phyloP scores from a whole-genome alignment of 1,140 invertebrate genomes.

The Holotrichia oblita region DNA sequence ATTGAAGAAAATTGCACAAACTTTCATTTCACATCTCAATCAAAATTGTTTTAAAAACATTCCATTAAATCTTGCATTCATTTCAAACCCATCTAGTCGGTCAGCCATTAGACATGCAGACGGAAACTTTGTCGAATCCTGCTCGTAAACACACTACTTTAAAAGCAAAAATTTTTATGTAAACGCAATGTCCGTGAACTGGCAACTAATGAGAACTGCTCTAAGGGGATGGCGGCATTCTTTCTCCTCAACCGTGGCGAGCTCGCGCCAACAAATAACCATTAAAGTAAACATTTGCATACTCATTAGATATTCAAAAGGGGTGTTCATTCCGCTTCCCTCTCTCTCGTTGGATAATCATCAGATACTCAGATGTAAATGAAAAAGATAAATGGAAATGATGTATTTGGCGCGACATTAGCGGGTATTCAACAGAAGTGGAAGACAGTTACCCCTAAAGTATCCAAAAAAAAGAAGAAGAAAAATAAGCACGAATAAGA shows the following conservation, averaged over 20 bases:
- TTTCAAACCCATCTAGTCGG: too few relatives aligned
- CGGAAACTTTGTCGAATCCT: too few relatives aligned
- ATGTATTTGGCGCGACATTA: background rate
- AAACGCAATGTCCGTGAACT: too few relatives aligned
- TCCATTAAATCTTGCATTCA: too few relatives aligned
- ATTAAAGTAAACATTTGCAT: conserved; percentile 10
- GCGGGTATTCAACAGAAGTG: background rate
- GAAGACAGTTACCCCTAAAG: background rate
- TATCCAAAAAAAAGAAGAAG: background rate
- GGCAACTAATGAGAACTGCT: background rate
- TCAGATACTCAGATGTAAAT: conserved; percentile 9
- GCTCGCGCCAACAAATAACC: conserved; percentile 4
- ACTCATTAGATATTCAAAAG: conserved; percentile 21
- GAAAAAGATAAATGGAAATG: background rate
- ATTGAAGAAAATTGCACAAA: too few relatives aligned
- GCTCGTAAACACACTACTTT: too few relatives aligned
- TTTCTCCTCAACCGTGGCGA: background rate
- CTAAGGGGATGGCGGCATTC: background rate
- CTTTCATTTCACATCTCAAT: too few relatives aligned
- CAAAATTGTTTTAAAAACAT: too few relatives aligned
- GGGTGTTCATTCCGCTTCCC: background rate
- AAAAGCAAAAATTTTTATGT: too few relatives aligned
- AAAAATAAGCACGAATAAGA: background rate
- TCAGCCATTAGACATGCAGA: too few relatives aligned
- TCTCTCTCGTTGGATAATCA: background rate